Base-by-base conservation (phyloP, 2,888 invertebrate genomes). In the Drosophila maculinotata region DNA sequence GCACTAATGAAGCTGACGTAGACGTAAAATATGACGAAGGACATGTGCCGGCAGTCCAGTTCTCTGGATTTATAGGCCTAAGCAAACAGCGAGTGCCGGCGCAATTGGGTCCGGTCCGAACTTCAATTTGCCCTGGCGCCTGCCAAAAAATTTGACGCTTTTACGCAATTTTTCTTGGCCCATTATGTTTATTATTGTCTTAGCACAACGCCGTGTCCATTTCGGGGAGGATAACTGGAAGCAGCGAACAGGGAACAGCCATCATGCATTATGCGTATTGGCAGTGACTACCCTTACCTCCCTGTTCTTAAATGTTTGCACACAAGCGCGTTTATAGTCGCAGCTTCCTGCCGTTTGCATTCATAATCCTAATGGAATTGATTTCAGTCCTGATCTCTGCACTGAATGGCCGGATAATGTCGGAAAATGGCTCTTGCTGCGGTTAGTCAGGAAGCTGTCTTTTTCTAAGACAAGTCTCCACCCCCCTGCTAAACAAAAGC, bases 331-430 rank as follows among this genome's bases (percentile, higher is more conserved):
- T 87, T 87, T 87, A 81, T 87, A 65, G 76, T 70, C 82, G 45
- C 79, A 84, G 82, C 82, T 71, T 74, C 65, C 73, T 73, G 70
- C 70, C 69, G 87, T 85, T 81, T 85, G 87, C 79, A 81, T 79
- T 79, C 84, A 83, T 88, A 85, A 85, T 88, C 87, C 84, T 85
- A 85, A 85, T 88, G 84, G 87, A 86, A 88, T 88, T 88, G 84
- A 85, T 88, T 88, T 80, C 62, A 20, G 45, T 35, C 35, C 63
- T 65, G 60, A 60, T 69, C 62, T 73, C 70, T 71, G 72, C 45
- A 45, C 53, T 14, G 59, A 69, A 77, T 76, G 71, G 64, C 53
- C 63, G 87, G 70, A 84, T 87, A 83, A 86, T 88, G 59, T 70
- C 56, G 42, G 71, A 75, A 72, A 78, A 83, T 67, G 77, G 70